phyloP scores from a whole-genome alignment of 2,797 vertebrate species.

The Helicolenus hilgendorfi region DNA sequence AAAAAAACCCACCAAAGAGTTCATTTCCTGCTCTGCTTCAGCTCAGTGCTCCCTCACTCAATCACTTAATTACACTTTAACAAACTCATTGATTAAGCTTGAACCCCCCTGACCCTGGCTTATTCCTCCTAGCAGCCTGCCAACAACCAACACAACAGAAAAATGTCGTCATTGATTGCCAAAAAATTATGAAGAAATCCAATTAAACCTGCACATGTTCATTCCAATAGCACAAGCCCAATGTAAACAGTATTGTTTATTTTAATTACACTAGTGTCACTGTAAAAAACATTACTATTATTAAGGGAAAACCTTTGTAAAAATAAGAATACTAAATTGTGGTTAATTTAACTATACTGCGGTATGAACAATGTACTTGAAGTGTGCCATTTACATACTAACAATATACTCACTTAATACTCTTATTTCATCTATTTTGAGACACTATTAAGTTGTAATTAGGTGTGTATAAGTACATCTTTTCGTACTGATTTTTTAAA shows the following conservation, averaged over 20 bases:
- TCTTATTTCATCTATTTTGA: background rate
- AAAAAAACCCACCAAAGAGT: constrained; percentile 2
- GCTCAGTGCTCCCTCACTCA: background rate
- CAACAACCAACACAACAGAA: background rate
- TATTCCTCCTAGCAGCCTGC: background rate
- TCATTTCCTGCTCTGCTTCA: constrained; percentile 49
- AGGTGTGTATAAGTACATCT: background rate
- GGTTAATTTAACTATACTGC: background rate
- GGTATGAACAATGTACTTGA: background rate
- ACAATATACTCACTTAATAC: background rate
- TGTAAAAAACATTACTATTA: background rate
- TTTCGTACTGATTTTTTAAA: background rate
- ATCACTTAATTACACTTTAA: constrained; percentile 56
- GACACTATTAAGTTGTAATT: background rate
- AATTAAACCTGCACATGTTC: background rate
- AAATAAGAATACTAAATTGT: background rate
- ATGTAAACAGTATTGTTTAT: background rate
- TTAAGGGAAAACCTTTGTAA: background rate
- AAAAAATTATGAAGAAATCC: background rate
- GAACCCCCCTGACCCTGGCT: constrained; percentile 5
- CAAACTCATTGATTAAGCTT: constrained; percentile 33
- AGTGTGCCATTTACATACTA: background rate
- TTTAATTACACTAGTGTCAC: background rate
- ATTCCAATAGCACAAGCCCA: background rate
- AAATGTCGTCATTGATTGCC: background rate